Evolutionary conservation across 2,888 invertebrate species (phyloP), one percentile per base, ranked within the genome.

Genomic region (Polymixis lichenea): DNA sequence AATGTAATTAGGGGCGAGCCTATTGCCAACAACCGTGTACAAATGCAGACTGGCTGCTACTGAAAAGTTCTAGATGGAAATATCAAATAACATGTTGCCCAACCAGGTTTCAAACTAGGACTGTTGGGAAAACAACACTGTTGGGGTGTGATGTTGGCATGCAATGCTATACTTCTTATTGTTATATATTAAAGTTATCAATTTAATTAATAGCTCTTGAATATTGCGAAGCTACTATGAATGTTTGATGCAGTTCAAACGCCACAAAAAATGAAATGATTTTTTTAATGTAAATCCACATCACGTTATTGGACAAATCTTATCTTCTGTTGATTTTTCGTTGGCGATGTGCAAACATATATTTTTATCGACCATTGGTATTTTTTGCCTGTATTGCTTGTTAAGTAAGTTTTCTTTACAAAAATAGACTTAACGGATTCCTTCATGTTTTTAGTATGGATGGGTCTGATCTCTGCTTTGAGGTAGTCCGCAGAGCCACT

Each of bases 391-490:
- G 3, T 58, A 28, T 22, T 15, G 43, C n/a, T 13, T 56, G 4
- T 43, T 13, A 55, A 55, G 17, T 38, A 43, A 25, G 7, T 64
- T 11, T 25, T 8, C 46, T 22, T 32, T 49, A 49, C 13, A 60
- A 61, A 46, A 22, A 28, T n/a, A 17, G 13, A 46, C 55, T 72
- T 60, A 66, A 75, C 8, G 55, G 51, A 61, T 78, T 83, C n/a
- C 55, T 77, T 85, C 72, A 72, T 77, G 89, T 89, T 97, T 97
- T 90, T 97, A 99, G 99, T 95, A 99, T 99, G 99, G 99, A 99
- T 94, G 99, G 99, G 66, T 98, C 99, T 67, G 99, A 99, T 95
- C 97, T 99, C 87, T 99, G 99, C 96, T 99, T 99, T 95, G 99
- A 99, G 97, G 99, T 99, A 86, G 99, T 99, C 46, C 98, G 99